Conservation (phyloP, 1,140 invertebrate species). For the Tyrophagus putrescentiae region DNA sequence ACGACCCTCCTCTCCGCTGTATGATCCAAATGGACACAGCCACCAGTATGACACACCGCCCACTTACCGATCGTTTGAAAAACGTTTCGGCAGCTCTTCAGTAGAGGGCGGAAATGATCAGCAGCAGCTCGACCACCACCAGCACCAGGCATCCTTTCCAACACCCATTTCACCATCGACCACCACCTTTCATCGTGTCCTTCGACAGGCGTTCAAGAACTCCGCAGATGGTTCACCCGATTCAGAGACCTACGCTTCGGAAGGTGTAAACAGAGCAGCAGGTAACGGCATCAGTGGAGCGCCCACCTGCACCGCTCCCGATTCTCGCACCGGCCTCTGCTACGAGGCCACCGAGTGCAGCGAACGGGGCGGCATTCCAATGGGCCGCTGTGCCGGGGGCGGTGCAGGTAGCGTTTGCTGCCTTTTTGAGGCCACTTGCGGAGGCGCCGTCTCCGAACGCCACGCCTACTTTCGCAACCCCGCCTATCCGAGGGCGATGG, state of each 20-base stretch:
- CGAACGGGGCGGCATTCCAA: constrained; percentile 27
- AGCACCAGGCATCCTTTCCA: no score
- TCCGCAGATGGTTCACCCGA: no score
- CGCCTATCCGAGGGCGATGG: constrained; percentile 23
- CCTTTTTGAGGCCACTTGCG: constrained; percentile 27
- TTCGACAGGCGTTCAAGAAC: no score
- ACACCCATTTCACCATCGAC: no score
- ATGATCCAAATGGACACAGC: neutral
- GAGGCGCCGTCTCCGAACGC: constrained; percentile 20
- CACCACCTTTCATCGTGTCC: no score
- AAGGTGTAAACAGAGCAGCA: neutral
- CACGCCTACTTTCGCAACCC: constrained; percentile 27
- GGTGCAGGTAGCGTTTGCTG: constrained; percentile 26
- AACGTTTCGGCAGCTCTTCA: no score
- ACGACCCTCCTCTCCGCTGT: neutral
- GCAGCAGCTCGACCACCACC: no score
- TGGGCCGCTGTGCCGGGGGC: constrained; percentile 25
- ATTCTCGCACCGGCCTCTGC: constrained; percentile 25
- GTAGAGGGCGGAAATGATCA: no score
- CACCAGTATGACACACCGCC: no score
- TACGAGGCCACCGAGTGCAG: constrained; percentile 27
- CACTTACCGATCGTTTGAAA: no score
- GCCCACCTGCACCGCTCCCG: constrained; percentile 24
- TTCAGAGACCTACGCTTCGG: neutral
- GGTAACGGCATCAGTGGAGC: neutral